Percentiles rank a stretch among this genome's conserved stretches.
These are phyloP conservation scores for Yponomeuta evonymella DNA, from an alignment of 2,888 invertebrate species.

Conservation along the genomic window DNA sequence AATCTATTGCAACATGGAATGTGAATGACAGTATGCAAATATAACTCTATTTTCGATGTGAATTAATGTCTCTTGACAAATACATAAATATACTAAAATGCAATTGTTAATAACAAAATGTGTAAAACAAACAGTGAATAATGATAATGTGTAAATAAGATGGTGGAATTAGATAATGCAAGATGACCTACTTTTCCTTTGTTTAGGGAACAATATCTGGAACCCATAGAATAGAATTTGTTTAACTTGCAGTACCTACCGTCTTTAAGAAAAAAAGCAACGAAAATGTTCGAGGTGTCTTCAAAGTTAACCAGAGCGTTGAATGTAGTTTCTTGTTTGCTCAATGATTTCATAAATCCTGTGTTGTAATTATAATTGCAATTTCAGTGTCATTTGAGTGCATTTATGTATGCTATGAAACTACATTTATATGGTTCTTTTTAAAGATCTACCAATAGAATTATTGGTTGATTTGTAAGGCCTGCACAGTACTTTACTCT, in stretches of 20 bases:
- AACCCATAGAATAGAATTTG: no score
- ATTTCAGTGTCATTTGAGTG: background rate
- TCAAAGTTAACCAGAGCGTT: background rate
- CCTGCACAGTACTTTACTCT: background rate
- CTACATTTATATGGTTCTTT: background rate
- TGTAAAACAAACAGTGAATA: background rate
- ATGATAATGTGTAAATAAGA: no score
- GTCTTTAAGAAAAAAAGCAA: background rate
- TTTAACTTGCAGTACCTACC: no score
- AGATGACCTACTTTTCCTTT: no score
- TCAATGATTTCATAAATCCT: background rate
- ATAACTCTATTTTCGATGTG: background rate
- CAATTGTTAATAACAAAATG: background rate
- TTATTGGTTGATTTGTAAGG: background rate
- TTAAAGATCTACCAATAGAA: background rate
- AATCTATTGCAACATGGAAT: background rate
- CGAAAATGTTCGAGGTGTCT: background rate
- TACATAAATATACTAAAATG: background rate
- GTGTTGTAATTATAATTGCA: background rate
- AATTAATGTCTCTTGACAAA: background rate
- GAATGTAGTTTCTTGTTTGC: background rate
- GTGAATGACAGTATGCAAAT: background rate
- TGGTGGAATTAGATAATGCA: no score
- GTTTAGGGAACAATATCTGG: no score
- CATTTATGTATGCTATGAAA: no score